Percentiles rank a stretch among this genome's conserved stretches.
phyloP scores from a whole-genome alignment of 37 sponge, comb jelly and placozoan genomes.

The Amphimedon queenslandica region DNA sequence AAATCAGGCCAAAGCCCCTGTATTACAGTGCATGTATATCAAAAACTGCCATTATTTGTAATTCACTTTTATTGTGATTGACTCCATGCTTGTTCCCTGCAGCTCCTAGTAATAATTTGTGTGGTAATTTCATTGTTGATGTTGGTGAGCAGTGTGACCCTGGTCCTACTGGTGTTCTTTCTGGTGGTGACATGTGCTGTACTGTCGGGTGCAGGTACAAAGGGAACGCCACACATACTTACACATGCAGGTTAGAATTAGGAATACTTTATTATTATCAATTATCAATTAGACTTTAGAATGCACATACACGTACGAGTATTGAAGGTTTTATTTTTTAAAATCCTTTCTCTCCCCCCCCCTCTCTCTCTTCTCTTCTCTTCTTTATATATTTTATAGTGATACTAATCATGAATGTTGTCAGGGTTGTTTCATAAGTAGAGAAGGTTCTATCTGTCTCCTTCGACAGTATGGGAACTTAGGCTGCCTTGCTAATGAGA shows the following conservation, averaged over 20 bases:
- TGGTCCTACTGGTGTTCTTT: slow-evolving; percentile 11
- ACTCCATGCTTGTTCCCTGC: no score
- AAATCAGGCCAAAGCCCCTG: no score
- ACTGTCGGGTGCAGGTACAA: slow-evolving; percentile 2
- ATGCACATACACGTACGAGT: no score
- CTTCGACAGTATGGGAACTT: neutral
- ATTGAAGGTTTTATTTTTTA: no score
- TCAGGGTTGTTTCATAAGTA: slow-evolving; percentile 4
- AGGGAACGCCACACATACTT: no score
- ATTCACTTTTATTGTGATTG: neutral
- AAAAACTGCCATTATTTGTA: neutral
- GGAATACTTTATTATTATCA: no score
- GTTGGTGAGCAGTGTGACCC: slow-evolving; percentile 48
- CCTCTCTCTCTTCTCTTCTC: neutral
- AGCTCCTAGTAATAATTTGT: neutral
- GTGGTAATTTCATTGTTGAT: slow-evolving; percentile 49
- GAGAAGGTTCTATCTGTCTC: slow-evolving; percentile 10
- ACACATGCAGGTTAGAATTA: no score
- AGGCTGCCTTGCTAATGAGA: neutral
- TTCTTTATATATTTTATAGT: slow-evolving; percentile 17
- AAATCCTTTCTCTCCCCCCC: neutral
- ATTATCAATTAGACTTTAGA: no score
- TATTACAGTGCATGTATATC: neutral
- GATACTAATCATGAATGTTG: slow-evolving; percentile 54
- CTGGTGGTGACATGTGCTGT: slow-evolving; percentile 26